phyloP scores from a whole-genome alignment of 2,797 vertebrate genomes.

The Bucorvus abyssinicus region DNA sequence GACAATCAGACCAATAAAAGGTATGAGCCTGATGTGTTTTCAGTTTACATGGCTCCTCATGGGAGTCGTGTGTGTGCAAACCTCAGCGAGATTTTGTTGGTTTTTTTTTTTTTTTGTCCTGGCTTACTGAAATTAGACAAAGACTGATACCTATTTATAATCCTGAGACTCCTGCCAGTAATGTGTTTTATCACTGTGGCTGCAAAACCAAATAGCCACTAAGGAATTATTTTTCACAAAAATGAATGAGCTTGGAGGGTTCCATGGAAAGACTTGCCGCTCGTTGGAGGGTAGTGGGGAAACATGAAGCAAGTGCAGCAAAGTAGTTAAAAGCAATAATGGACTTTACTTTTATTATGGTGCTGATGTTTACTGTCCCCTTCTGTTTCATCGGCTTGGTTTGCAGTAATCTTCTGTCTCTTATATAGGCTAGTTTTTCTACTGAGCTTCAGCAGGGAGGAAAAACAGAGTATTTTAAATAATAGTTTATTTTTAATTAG shows the following conservation, averaged over 20 bases:
- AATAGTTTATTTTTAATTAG: conserved; percentile 46
- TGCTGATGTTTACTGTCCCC: neutral
- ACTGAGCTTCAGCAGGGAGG: neutral
- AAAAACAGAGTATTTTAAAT: neutral
- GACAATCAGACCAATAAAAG: no score
- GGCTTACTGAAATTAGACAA: conserved; percentile 45
- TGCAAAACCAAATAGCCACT: conserved; percentile 48
- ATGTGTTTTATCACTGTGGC: conserved; percentile 46
- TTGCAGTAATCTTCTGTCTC: neutral
- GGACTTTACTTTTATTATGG: neutral
- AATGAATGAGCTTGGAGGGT: neutral
- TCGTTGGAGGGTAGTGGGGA: neutral
- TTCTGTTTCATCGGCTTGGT: neutral
- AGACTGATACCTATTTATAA: conserved; percentile 35
- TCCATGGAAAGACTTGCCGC: neutral
- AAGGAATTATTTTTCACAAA: conserved; percentile 29
- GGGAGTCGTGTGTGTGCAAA: neutral
- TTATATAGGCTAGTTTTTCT: neutral
- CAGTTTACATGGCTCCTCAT: neutral
- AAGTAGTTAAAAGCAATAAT: neutral
- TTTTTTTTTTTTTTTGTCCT: neutral
- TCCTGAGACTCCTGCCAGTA: neutral
- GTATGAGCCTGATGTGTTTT: neutral
- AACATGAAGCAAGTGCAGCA: neutral
- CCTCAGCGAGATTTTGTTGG: neutral